Evolutionary conservation across 1,140 invertebrate genomes (phyloP).

Genomic region (Heliconius melpomene): DNA sequence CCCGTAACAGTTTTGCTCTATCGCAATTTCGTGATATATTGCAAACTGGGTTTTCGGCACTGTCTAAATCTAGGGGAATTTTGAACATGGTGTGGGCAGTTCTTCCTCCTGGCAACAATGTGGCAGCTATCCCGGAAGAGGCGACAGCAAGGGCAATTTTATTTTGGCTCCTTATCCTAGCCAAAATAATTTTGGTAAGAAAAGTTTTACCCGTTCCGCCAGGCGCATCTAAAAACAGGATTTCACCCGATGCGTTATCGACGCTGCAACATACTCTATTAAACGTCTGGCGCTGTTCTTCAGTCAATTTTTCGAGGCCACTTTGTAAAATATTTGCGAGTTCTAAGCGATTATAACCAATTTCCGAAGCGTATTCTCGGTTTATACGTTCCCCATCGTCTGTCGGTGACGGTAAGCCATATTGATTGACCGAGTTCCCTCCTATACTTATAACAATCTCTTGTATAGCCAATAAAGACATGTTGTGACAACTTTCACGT

Average conservation of each 20-base stretch:
- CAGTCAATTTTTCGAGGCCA: not conserved
- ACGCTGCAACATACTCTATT: slow-evolving; percentile 16
- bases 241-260: slow-evolving; percentile 11
- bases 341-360: slow-evolving; percentile 5
- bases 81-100: slow-evolving; percentile 68
- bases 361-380: slow-evolving; percentile 7
- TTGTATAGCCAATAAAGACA: slow-evolving; percentile 24
- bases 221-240: slow-evolving; percentile 17
- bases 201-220: slow-evolving; percentile 7
- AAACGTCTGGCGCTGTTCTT: slow-evolving; percentile 6
- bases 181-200: slow-evolving; percentile 21
- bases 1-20: slow-evolving; percentile 41
- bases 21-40: not conserved
- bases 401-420: not conserved
- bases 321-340: not conserved
- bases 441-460: slow-evolving; percentile 14
- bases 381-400: slow-evolving; percentile 20
- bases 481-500: not conserved
- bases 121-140: not conserved
- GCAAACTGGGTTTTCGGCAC: slow-evolving; percentile 5
- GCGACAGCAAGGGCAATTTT: slow-evolving; percentile 20
- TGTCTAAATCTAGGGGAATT: slow-evolving; percentile 43
- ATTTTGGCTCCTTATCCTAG: slow-evolving; percentile 7
- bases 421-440: slow-evolving; percentile 6
- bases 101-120: slow-evolving; percentile 10